Conservation (phyloP, 2,888 invertebrate species). For the Arctia plantaginis region DNA sequence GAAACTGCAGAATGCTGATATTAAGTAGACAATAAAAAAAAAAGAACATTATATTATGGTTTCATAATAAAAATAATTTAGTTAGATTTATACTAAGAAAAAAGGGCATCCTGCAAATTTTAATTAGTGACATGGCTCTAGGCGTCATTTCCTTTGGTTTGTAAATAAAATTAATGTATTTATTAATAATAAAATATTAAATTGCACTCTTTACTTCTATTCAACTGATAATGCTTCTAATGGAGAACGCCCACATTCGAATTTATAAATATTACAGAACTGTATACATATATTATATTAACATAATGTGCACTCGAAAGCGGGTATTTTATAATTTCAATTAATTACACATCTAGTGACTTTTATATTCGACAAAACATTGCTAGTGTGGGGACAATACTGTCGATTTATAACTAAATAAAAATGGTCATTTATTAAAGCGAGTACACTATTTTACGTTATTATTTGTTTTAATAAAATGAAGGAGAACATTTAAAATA, state of each 20-base stretch:
- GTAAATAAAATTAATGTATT: not conserved
- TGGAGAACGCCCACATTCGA: conserved; percentile 24
- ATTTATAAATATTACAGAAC: conserved; percentile 41
- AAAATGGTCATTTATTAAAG: conserved; percentile 21
- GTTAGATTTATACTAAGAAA: not conserved
- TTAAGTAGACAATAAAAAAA: not conserved
- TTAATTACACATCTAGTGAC: conserved; percentile 66
- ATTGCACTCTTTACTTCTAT: not conserved
- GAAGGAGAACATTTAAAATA: not conserved
- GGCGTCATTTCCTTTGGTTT: not conserved
- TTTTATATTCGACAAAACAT: conserved; percentile 60
- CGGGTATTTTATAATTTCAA: conserved; percentile 51
- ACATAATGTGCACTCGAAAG: conserved; percentile 67
- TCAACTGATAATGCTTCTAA: not conserved
- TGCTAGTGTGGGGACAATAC: conserved; percentile 62
- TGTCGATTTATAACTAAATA: conserved; percentile 45
- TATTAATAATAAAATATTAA: not conserved
- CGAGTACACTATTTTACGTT: conserved; percentile 34
- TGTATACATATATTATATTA: conserved; percentile 47
- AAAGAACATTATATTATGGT: not conserved
- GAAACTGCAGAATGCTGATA: not conserved
- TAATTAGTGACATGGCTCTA: not conserved
- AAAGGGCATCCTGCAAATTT: not conserved
- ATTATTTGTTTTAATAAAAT: not conserved
- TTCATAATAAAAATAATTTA: not conserved